A percentile compares a stretch with the other conserved stretches of the same genome.
phyloP scores from a whole-genome alignment of 2,888 invertebrate genomes.

The Hermaeophaga mercurialis region DNA sequence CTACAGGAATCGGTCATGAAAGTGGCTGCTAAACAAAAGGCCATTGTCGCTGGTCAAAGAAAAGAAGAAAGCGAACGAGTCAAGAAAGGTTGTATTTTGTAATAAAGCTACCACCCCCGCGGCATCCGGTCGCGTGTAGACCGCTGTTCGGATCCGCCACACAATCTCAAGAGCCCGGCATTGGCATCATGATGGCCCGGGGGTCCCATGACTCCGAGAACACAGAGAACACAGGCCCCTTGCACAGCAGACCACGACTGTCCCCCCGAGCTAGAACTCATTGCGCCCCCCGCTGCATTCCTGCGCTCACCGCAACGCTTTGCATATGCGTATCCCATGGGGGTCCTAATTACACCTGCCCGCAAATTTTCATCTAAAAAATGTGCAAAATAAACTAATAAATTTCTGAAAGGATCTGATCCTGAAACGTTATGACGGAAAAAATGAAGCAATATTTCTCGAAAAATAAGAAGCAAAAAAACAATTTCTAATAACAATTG shows the following conservation, averaged over 20 bases:
- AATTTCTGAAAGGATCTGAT: too few species aligned
- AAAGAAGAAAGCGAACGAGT: constrained; percentile 20
- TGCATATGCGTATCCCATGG: constrained; percentile 6
- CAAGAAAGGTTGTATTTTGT: constrained; percentile 47
- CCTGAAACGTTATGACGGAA: too few species aligned
- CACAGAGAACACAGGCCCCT: constrained; percentile 38
- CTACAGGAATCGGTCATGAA: constrained; percentile 10
- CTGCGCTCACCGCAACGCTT: constrained; percentile 27
- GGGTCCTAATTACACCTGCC: too few species aligned
- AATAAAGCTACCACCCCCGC: constrained; percentile 57
- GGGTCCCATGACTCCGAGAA: constrained; percentile 48
- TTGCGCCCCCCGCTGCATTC: constrained; percentile 46
- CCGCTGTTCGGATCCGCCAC: constrained; percentile 41
- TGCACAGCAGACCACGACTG: constrained; percentile 54
- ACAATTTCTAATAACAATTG: too few species aligned
- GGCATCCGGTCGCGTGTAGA: constrained; percentile 57
- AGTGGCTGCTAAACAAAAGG: constrained; percentile 18
- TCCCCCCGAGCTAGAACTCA: constrained; percentile 52
- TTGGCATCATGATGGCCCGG: constrained; percentile 52
- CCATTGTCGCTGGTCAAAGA: constrained; percentile 17
- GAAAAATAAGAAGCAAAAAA: too few species aligned
- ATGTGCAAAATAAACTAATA: too few species aligned
- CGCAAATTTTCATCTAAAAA: too few species aligned
- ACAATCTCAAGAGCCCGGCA: constrained; percentile 43
- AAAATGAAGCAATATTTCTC: too few species aligned